A percentile compares a stretch with the other conserved stretches of the same genome.
These are phyloP conservation scores for Taphrorychus bicolor DNA, from an alignment of 2,888 invertebrate genomes.

Conservation along the genomic window DNA sequence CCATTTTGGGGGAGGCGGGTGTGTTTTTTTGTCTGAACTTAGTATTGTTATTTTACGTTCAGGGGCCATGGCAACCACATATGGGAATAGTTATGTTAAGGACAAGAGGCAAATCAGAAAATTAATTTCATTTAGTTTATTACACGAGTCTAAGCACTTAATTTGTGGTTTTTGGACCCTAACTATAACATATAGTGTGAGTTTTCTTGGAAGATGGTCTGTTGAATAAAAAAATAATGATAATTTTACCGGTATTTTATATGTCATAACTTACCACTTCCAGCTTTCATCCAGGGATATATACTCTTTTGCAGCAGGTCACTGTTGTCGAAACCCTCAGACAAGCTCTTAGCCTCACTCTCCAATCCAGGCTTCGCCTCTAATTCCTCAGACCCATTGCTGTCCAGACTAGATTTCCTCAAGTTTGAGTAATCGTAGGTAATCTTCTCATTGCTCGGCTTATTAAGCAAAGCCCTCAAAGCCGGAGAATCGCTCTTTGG, in stretches of 20 bases:
- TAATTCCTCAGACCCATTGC: conserved; percentile 49
- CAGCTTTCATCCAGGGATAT: conserved; percentile 69
- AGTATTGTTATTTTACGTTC: conserved; percentile 21
- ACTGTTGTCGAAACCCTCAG: neutral
- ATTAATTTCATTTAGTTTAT: no score
- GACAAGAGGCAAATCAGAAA: no score
- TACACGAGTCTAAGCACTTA: no score
- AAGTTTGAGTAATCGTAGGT: conserved; percentile 50
- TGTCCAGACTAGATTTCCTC: conserved; percentile 10
- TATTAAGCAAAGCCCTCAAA: conserved; percentile 66
- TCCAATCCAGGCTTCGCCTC: conserved; percentile 59
- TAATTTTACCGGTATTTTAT: neutral
- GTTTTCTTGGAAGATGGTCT: no score
- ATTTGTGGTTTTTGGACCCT: no score
- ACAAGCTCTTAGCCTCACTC: conserved; percentile 59
- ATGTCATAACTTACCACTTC: conserved; percentile 57
- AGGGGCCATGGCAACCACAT: conserved; percentile 6
- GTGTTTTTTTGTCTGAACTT: conserved; percentile 29
- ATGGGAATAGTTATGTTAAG: conserved; percentile 7
- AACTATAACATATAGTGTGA: no score
- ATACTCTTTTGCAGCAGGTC: conserved; percentile 44
- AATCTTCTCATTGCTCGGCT: conserved; percentile 53
- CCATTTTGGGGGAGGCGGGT: conserved; percentile 37
- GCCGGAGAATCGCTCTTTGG: conserved; percentile 66
- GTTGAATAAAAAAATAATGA: no score